Evolutionary conservation across 2,113 vertebrate species (phyloP), one percentile per base, ranked within the genome.

Genomic region (Carassius gibelio): DNA sequence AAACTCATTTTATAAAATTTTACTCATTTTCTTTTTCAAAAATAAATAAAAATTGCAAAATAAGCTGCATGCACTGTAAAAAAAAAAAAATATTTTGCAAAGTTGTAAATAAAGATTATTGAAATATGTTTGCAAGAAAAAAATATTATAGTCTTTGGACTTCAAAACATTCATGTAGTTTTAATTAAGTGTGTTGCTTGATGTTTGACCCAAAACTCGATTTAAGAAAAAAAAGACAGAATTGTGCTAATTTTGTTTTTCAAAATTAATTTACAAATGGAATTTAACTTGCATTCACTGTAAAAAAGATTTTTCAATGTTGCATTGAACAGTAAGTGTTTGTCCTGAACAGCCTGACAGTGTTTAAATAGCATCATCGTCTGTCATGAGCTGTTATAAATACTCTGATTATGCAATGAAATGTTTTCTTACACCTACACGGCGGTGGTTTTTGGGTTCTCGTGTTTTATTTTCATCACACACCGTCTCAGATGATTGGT

Each of bases 401-500:
- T 52, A 26, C 11, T 19, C 3, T 6, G 9, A 10, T 36, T 77
- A 57, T 10, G 8, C 30, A 50, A 11, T 48, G 38, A 48, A 23
- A 75, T 75, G 45, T 75, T 50, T 30, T 57, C 55, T 19, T 57
- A 57, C 55, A 19, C 23, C 3, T 10, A 19, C 74, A 11, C 15
- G 7, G 48, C 48, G 3, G 8, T 50, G 9, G 9, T 48, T 48
- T 48, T 11, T 48, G 45, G 45, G 0, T 48, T 48, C 71, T 30
- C 30, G 30, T 30, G 30, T 83, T 83, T 83, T 80, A 48, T 80
- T 64, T 59, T 76, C 83, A 79, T 83, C 74, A 66, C 26, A 66
- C 15, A 69, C 30, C 30, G 30, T 83, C 87, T 88, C 87, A 21
- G 13, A 86, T 82, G 87, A 76, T 66, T 13, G 42, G 23, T 26